These are phyloP conservation scores for Pollenia griseotomentosa DNA, from an alignment of 2,888 invertebrate species.

Conservation along the genomic window DNA sequence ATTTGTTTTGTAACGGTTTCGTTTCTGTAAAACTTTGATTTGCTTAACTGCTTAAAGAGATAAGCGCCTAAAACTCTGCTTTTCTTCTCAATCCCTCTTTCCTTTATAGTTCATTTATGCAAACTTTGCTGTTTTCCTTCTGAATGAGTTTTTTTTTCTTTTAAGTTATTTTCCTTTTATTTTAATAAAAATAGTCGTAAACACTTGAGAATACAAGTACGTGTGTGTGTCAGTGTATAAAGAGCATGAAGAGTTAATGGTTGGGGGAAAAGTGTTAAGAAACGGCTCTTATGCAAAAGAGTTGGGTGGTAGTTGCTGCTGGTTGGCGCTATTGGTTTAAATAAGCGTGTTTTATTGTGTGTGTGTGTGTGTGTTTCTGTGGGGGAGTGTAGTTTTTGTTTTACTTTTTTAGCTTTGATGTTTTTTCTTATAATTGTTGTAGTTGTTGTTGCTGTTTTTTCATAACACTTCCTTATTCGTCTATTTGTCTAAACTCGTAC, in stretches of 20 bases:
- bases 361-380: background rate
- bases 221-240: background rate
- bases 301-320: constrained; percentile 48
- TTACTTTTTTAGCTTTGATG: constrained; percentile 61
- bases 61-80: constrained; percentile 42
- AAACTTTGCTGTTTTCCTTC: constrained; percentile 46
- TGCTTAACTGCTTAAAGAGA: constrained; percentile 18
- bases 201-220: constrained; percentile 31
- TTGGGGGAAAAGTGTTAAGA: background rate
- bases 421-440: constrained; percentile 37
- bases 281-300: background rate
- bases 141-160: constrained; percentile 40
- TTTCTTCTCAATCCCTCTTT: background rate
- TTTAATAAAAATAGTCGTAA: constrained; percentile 58
- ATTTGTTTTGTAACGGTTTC: constrained; percentile 10
- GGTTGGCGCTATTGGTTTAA: constrained; percentile 45
- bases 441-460: constrained; percentile 37
- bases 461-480: constrained; percentile 67
- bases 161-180: constrained; percentile 54
- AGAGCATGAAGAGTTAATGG: background rate
- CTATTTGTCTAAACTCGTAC: constrained; percentile 56
- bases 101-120: constrained; percentile 43
- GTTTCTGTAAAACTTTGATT: background rate
- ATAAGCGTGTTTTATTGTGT: background rate
- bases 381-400: constrained; percentile 54